A percentile compares a stretch with the other conserved stretches of the same genome.
Evolutionary conservation across 2,888 invertebrate species (phyloP).

Genomic region (Copidosoma aretas): DNA sequence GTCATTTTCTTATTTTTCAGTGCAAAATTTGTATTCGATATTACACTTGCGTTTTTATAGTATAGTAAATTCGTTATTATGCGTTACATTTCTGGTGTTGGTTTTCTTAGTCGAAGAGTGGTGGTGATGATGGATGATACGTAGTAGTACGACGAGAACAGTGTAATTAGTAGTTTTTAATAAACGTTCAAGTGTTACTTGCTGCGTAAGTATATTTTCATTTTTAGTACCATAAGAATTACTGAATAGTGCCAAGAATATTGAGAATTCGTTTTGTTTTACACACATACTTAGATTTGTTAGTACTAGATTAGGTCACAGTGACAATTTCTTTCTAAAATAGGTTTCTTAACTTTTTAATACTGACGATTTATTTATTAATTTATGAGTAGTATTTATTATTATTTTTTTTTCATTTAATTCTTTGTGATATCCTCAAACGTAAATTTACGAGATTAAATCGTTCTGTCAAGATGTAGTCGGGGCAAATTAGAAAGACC

Average conservation of each 20-base stretch:
- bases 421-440: not conserved
- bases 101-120: constrained; percentile 3
- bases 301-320: constrained; percentile 36
- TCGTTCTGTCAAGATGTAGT: not conserved
- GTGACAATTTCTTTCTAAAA: constrained; percentile 33
- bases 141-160: constrained; percentile 2
- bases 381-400: too few relatives aligned
- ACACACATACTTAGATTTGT: constrained; percentile 30
- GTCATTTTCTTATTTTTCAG: not conserved
- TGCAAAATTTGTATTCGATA: constrained; percentile 19
- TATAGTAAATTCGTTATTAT: constrained; percentile 9
- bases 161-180: constrained; percentile 1
- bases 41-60: not conserved
- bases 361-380: constrained; percentile 23
- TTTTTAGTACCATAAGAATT: constrained; percentile 16
- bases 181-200: not conserved
- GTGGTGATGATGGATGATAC: constrained; percentile 4
- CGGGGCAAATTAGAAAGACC: too few relatives aligned
- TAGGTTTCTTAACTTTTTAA: constrained; percentile 24
- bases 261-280: constrained; percentile 14
- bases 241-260: constrained; percentile 26
- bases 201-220: not conserved
- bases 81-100: constrained; percentile 1
- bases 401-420: too few relatives aligned
- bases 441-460: not conserved